Evolutionary conservation across 2,888 invertebrate genomes (phyloP), one percentile per base, ranked within the genome.

Genomic region (Doris montereyensis): DNA sequence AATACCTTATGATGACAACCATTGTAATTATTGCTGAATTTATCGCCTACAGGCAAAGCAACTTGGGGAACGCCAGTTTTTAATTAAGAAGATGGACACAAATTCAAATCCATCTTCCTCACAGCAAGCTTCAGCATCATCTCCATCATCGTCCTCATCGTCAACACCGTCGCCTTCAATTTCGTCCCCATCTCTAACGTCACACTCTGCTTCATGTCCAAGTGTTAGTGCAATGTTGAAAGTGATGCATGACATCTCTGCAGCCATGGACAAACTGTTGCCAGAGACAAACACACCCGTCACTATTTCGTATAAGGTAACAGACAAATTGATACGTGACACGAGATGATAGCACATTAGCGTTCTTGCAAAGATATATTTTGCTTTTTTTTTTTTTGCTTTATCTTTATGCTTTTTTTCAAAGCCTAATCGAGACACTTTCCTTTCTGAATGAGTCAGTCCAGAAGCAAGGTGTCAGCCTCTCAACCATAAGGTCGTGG

Each of bases 241-340:
- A n/a, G 78, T 78, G 17, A 76, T 82, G 35, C 57, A 68, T 35
- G 73, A 76, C 28, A 81, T 83, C 62, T 82, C 82, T 13, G 71
- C 68, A 58, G 81, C 81, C 28, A 79, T 84, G 41, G 80, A 84
- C 32, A 78, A 77, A 57, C 72, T 83, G 1, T 71, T 84, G 62
- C 81, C 80, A 28, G 80, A 83, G 57, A 82, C 74, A 21, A 78
- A 78, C 57, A 52, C 77, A 21, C 32, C 78, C n/a, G 30, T 76
- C 8, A 81, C 79, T 28, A 81, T 82, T 67, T 81, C 81, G 4
- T 78, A 81, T 76, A 81, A 81, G 81, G 83, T 84, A 32, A 34
- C n/a, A n/a, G n/a, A n/a, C n/a, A n/a, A n/a, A n/a, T n/a, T n/a
- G n/a, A n/a, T n/a, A n/a, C n/a, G n/a, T n/a, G n/a, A n/a, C n/a